Evolutionary conservation across 2,113 vertebrate genomes (phyloP).

Genomic region (Solea solea): DNA sequence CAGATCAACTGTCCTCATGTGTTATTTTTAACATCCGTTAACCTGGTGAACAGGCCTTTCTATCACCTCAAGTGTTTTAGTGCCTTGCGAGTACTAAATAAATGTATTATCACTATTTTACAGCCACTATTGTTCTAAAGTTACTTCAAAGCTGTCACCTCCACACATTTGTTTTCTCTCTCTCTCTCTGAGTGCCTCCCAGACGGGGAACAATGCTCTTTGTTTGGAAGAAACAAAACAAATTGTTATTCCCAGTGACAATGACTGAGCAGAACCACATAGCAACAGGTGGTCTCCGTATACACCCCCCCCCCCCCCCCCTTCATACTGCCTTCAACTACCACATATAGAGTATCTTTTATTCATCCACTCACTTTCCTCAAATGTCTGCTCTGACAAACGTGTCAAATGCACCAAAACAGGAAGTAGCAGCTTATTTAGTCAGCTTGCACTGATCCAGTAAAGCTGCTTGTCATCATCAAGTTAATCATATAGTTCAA

Average conservation of each 20-base stretch:
- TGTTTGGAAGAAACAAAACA: constrained; percentile 42
- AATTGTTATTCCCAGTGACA: constrained; percentile 22
- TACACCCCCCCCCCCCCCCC: no score
- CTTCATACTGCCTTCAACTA: not conserved
- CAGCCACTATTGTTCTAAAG: constrained; percentile 2
- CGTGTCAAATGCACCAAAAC: not conserved
- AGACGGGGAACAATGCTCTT: constrained; percentile 43
- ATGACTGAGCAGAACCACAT: constrained; percentile 30
- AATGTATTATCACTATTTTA: not conserved
- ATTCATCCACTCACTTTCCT: not conserved
- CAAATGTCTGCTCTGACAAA: not conserved
- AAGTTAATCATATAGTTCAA: constrained; percentile 63
- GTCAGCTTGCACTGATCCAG: not conserved
- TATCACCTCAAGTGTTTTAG: no score
- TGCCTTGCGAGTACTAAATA: no score
- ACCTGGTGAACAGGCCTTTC: no score
- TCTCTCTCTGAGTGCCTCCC: no score
- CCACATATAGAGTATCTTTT: not conserved
- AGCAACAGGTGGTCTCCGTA: not conserved
- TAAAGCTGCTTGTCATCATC: constrained; percentile 35
- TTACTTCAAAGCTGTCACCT: constrained; percentile 13
- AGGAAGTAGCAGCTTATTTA: constrained; percentile 17
- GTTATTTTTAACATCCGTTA: no score
- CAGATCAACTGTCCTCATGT: no score
- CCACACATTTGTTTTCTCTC: not conserved